These are phyloP conservation scores for Drosophila sp. DNA, from an alignment of 1,140 invertebrate species.

Conservation along the genomic window DNA sequence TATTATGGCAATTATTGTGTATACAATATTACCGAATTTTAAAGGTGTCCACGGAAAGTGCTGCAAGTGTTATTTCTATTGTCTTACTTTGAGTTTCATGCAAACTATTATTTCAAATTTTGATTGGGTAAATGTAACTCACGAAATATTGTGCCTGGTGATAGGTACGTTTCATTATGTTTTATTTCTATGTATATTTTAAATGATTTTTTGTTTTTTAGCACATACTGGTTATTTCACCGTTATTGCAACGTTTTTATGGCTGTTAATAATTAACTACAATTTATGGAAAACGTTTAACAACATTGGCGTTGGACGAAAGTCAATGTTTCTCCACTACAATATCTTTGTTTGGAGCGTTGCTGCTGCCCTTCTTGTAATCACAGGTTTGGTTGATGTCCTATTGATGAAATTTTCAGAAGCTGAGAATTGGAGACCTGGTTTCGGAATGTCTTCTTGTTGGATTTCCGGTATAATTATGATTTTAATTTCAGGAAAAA, in stretches of 20 bases:
- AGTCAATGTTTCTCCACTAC: conserved; percentile 86
- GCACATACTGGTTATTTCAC: conserved; percentile 89
- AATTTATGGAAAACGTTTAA: conserved; percentile 89
- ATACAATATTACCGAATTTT: conserved; percentile 88
- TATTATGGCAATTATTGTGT: conserved; percentile 88
- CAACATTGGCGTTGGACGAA: conserved; percentile 61
- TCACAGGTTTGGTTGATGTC: conserved; percentile 70
- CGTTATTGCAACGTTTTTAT: conserved; percentile 90
- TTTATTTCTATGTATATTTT: neutral
- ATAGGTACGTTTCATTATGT: conserved; percentile 16
- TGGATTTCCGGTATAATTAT: conserved; percentile 87
- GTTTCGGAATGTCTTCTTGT: conserved; percentile 85
- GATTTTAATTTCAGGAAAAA: too few species aligned
- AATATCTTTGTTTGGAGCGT: conserved; percentile 89
- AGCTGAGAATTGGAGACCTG: conserved; percentile 78
- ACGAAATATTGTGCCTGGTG: conserved; percentile 41
- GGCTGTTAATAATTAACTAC: conserved; percentile 91
- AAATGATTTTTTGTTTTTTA: too few species aligned
- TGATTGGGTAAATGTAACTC: conserved; percentile 60
- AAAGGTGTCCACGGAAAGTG: conserved; percentile 89
- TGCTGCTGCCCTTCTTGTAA: conserved; percentile 84
- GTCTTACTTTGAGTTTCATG: conserved; percentile 87
- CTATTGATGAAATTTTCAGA: neutral
- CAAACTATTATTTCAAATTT: conserved; percentile 80
- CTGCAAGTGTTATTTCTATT: conserved; percentile 88